These are phyloP conservation scores for Trogon surrucura DNA, from an alignment of 2,113 vertebrate genomes.

Conservation along the genomic window DNA sequence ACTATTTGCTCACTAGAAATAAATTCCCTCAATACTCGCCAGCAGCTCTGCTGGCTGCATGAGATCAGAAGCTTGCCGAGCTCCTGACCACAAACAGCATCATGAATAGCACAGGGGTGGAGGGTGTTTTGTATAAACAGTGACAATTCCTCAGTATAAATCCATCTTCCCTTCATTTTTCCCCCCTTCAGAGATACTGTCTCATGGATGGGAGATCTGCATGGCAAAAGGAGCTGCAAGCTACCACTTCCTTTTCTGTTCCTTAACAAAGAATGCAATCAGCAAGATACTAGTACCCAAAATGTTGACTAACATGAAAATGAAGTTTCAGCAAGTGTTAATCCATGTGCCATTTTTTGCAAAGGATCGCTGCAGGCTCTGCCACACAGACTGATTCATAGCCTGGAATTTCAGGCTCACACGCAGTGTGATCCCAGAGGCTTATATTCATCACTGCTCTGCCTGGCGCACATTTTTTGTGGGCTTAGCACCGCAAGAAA, in stretches of 20 bases:
- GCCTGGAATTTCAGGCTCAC: slow-evolving; percentile 37
- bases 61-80: neutral
- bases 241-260: neutral
- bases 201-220: neutral
- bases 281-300: neutral
- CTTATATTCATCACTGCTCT: neutral
- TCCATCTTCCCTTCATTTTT: neutral
- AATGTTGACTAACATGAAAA: slow-evolving; percentile 16
- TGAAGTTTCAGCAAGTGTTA: neutral
- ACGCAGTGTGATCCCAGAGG: neutral
- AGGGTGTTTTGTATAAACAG: neutral
- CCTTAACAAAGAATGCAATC: neutral
- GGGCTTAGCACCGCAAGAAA: neutral
- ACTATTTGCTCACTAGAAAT: neutral
- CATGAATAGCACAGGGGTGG: neutral
- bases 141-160: neutral
- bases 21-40: neutral
- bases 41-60: neutral
- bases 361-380: neutral
- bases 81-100: neutral
- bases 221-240: neutral
- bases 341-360: neutral
- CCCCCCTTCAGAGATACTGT: neutral
- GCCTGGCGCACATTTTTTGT: neutral
- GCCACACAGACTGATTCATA: slow-evolving; percentile 34